Base-by-base conservation (phyloP, 2,113 vertebrate species). In the Prolemur simus region DNA sequence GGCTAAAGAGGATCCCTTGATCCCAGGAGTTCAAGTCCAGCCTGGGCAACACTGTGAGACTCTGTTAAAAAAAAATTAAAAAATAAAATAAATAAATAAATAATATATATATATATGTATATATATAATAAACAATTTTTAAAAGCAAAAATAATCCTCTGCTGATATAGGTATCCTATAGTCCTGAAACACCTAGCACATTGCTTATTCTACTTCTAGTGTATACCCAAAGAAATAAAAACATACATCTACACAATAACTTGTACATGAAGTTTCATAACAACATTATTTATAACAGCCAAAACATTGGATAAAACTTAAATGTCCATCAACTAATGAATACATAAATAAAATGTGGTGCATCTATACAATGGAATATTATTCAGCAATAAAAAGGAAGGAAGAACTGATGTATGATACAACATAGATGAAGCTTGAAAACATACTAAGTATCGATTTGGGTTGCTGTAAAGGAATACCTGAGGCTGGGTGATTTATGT, bases 221-320 rank as follows among this genome's bases (percentile, higher is more conserved):
- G 32, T 78, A 49, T 47, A 37, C 15, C 18, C 9, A 32, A 87
- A 60, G 11, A 73, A 82, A 45, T 68, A 21, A 42, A 94, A 94
- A 54, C 7, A 88, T 25, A 73, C 4, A 37, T 60, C 25, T 69
- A 80, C 32, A 54, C 7, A 56, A 95, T 91, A 78, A 47, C 3
- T 6, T 69, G 10, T n/a, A 74, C 2, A 37, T 3, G 6, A 80
- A 82, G 42, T 49, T 63, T 87, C 25, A 47, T 54, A 87, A 47
- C 56, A 93, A 34, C 15, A 45, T 56, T 93, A 71, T 78, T 84
- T 9, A 60, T 52, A 60, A 81, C 54, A 89, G n/a, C 32, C 37
- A 90, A 90, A 87, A 97, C 52, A 23, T 11, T 39, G 13, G 49
- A 92, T 37, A 96, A 68, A 90, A 63, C 14, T 66, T 37, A 87